Evolutionary conservation across 2,797 vertebrate species (phyloP).

Genomic region (Gallinago nigripennis): DNA sequence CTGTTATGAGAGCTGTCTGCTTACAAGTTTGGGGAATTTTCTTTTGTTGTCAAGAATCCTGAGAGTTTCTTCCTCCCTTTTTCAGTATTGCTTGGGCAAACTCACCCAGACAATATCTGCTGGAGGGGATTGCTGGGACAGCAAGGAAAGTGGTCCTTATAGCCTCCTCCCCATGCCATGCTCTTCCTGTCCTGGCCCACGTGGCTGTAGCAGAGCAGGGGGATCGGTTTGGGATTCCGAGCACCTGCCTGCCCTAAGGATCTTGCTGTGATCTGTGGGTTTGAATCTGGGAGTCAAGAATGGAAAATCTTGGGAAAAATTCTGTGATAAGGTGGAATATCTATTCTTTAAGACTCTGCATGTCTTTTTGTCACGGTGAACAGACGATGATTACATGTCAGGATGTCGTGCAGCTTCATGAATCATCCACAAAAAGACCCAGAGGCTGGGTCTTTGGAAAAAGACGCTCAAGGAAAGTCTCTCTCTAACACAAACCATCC

Average conservation of each 20-base stretch:
- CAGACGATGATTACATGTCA: neutral
- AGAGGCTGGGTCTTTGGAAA: neutral
- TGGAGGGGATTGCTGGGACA: neutral
- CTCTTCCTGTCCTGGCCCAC: neutral
- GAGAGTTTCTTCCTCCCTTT: neutral
- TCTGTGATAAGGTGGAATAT: neutral
- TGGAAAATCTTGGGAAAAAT: neutral
- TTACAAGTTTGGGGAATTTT: neutral
- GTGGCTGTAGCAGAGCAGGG: neutral
- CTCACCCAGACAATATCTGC: neutral
- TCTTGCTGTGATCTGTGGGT: neutral
- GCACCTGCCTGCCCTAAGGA: neutral
- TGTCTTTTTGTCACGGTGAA: neutral
- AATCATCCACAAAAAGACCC: neutral
- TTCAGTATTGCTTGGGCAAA: neutral
- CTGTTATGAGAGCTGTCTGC: neutral
- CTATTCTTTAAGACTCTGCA: neutral
- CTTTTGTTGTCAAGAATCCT: neutral
- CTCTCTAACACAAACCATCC: accelerated
- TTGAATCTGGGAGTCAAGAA: neutral
- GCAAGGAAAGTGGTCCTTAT: neutral
- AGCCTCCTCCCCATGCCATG: neutral
- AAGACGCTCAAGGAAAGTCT: neutral
- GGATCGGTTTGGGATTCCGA: neutral
- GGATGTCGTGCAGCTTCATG: neutral